Percentiles rank a stretch among this genome's conserved stretches.
These are phyloP conservation scores for Diachasmimorpha longicaudata DNA, from an alignment of 1,140 invertebrate genomes.

Conservation along the genomic window DNA sequence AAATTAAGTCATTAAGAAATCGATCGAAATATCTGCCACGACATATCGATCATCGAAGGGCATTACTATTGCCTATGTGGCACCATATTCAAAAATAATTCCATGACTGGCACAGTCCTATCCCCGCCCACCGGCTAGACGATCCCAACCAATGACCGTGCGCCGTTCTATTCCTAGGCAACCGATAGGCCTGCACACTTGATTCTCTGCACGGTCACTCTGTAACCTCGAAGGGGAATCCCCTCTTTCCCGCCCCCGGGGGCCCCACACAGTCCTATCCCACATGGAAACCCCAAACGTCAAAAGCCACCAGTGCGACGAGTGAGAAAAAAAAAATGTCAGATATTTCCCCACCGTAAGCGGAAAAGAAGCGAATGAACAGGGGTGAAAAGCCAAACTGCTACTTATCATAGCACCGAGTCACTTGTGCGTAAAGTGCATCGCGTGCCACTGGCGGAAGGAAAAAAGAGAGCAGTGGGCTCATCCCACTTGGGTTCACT, in stretches of 20 bases:
- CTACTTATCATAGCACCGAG: neutral
- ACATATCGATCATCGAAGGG: no score
- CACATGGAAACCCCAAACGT: neutral
- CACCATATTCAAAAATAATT: slow-evolving; percentile 10
- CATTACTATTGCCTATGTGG: neutral
- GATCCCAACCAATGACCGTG: slow-evolving; percentile 55
- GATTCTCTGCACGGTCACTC: slow-evolving; percentile 12
- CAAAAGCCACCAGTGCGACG: no score
- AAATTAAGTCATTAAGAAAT: no score
- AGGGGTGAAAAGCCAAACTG: neutral
- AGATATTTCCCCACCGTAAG: no score
- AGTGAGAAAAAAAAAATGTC: no score
- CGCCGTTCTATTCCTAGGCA: slow-evolving; percentile 44
- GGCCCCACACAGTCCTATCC: neutral
- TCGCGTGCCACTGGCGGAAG: neutral
- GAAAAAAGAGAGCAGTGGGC: neutral
- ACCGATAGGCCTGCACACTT: slow-evolving; percentile 41
- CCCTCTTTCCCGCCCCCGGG: neutral
- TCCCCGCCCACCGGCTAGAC: slow-evolving; percentile 57
- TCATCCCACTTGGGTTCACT: neutral
- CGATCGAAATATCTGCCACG: no score
- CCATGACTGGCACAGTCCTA: slow-evolving; percentile 46
- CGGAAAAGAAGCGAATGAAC: neutral
- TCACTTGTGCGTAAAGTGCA: slow-evolving; percentile 2
- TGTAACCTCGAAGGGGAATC: slow-evolving; percentile 1